Base-by-base conservation (phyloP, 2,888 invertebrate species). In the Julus scandinavius region DNA sequence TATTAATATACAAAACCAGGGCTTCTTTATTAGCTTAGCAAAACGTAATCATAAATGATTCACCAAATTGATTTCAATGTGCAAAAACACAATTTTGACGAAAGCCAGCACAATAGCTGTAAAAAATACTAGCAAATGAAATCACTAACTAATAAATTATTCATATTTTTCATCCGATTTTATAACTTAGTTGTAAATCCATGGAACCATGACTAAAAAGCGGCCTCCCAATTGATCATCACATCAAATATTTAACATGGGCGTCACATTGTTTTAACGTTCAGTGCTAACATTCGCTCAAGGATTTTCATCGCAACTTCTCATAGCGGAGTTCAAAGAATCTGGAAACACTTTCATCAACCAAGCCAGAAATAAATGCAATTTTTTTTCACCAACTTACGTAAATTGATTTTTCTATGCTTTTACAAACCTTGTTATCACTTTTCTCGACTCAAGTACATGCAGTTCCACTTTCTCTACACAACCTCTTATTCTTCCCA, bases 211-310 rank as follows among this genome's bases (percentile, higher is more conserved):
- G 72, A 72, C 72, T 29, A 72, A 72, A 72, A 72, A 72, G 72
- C 29, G 29, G 72, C n/a, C 72, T 72, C 72, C 11, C n/a, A 29
- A 7, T 72, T 20, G 29, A 72, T 72, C 72, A n/a, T 72, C 29
- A 29, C 72, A 72, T 72, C 72, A 72, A 72, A 72, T 72, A 72
- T 72, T 72, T 72, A 72, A 72, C 72, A 29, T 72, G 29, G 72
- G 72, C 72, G 72, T 72, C 11, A 29, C 72, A 72, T 72, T 72
- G 72, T 72, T 72, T 29, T 0, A 72, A 11, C 6, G 72, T 72
- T 20, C 29, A 29, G 72, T 4, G 72, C 72, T 72, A 72, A 72
- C 29, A 72, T 29, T 72, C 72, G 29, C 72, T 72, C 29, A 29
- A 72, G 29, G 72, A 72, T 29, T 72, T 72, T 29, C 72, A 29